Evolutionary conservation across 2,113 vertebrate genomes (phyloP).

Genomic region (Fulica atra): DNA sequence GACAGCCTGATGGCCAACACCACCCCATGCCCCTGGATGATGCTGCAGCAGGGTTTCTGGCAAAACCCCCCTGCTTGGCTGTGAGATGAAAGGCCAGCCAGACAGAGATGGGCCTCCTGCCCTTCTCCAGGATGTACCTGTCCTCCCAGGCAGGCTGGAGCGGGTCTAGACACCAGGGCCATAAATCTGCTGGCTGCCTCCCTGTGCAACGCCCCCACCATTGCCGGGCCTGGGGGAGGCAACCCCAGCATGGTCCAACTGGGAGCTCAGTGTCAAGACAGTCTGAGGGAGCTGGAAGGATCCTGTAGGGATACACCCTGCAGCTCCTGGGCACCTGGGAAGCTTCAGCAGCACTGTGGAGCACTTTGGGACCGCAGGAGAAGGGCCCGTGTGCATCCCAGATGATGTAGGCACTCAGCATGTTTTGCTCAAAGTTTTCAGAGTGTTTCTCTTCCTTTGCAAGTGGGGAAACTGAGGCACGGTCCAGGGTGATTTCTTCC

Average conservation of each 20-base stretch:
- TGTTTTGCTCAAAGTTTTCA: not conserved
- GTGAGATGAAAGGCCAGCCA: not conserved
- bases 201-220: not conserved
- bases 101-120: not conserved
- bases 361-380: not conserved
- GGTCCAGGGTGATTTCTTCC: not conserved
- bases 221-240: not conserved
- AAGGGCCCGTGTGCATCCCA: rapidly evolving
- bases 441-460: not conserved
- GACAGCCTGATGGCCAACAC: not conserved
- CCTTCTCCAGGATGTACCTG: not conserved
- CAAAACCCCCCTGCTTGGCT: not conserved
- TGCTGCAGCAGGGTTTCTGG: not conserved
- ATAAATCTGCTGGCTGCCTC: conserved; percentile 30
- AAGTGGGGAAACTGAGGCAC: not conserved
- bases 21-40: not conserved
- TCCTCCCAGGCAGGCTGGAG: conserved; percentile 2
- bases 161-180: not conserved
- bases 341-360: not conserved
- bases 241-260: not conserved
- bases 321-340: not conserved
- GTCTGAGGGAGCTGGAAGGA: not conserved
- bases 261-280: not conserved
- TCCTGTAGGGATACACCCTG: not conserved
- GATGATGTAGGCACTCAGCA: not conserved